A percentile compares a stretch with the other conserved stretches of the same genome.
Evolutionary conservation across 2,888 invertebrate species (phyloP).

Genomic region (Entomobrya proxima): DNA sequence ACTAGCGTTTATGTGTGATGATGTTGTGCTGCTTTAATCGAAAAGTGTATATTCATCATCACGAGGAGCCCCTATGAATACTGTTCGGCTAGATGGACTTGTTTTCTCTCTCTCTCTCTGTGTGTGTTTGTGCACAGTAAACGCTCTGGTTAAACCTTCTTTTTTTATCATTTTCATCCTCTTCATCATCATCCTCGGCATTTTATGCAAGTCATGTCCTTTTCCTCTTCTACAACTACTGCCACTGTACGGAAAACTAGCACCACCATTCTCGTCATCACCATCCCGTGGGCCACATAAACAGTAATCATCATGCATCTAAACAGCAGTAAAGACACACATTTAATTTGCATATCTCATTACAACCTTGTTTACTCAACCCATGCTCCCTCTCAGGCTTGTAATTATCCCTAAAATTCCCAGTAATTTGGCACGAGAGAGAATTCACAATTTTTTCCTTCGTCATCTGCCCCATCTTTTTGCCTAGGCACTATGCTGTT

Average conservation of each 20-base stretch:
- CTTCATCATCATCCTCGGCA: conserved; percentile 25
- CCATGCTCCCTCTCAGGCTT: conserved; percentile 7
- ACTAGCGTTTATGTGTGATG: not conserved
- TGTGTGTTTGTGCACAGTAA: not conserved
- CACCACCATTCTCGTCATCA: too few species aligned
- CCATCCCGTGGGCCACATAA: conserved; percentile 55
- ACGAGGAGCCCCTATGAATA: not conserved
- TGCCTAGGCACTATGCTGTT: not conserved
- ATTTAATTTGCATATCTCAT: conserved; percentile 66
- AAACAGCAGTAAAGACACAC: conserved; percentile 53
- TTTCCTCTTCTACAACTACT: not conserved
- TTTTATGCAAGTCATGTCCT: conserved; percentile 59
- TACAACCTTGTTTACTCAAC: conserved; percentile 66
- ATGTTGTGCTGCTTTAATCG: conserved; percentile 15
- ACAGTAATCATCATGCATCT: conserved; percentile 52
- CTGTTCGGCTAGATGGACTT: not conserved
- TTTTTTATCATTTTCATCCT: conserved; percentile 29
- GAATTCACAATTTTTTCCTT: conserved; percentile 37
- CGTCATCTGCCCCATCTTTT: not conserved
- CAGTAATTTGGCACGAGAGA: conserved; percentile 62
- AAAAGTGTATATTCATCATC: conserved; percentile 37
- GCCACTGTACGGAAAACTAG: too few species aligned
- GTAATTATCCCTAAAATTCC: conserved; percentile 62
- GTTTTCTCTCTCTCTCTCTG: not conserved
- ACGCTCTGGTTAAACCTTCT: not conserved